Evolutionary conservation across 2,797 vertebrate genomes (phyloP).

Genomic region (Echeneis naucrates): DNA sequence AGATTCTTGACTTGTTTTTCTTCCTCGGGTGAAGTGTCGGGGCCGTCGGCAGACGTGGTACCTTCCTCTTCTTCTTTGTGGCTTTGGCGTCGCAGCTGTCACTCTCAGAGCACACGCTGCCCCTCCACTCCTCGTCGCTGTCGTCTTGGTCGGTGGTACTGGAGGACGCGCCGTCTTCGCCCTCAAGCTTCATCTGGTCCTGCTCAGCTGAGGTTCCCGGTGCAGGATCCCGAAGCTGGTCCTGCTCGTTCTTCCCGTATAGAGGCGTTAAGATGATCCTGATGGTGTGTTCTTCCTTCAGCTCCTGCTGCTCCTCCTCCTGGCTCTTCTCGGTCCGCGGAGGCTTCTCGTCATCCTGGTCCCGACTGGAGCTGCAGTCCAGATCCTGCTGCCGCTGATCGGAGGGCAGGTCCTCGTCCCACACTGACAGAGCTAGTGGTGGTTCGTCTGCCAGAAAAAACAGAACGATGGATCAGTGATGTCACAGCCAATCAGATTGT

Average conservation of each 20-base stretch:
- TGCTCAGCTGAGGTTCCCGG: conserved; percentile 42
- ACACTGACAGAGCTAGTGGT: conserved; percentile 54
- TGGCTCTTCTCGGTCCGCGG: conserved; percentile 2
- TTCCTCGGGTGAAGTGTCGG: background rate
- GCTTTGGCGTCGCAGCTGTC: conserved; percentile 8
- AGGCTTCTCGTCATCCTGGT: conserved; percentile 43
- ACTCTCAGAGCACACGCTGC: conserved; percentile 3
- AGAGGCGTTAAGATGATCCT: conserved; percentile 44
- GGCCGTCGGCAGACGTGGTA: background rate
- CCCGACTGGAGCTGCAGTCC: conserved; percentile 39
- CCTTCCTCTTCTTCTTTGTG: conserved; percentile 14
- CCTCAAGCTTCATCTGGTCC: background rate
- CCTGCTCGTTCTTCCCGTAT: background rate
- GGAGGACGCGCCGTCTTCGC: rapidly evolving
- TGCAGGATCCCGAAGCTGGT: conserved; percentile 27
- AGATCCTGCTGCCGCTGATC: conserved; percentile 46
- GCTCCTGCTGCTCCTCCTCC: conserved; percentile 7
- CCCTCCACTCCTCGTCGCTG: conserved; percentile 53
- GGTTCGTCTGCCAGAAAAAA: conserved; percentile 36
- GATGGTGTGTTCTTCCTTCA: conserved; percentile 37
- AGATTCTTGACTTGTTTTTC: conserved; percentile 37
- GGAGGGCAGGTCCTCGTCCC: conserved; percentile 46
- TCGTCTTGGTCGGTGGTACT: background rate
- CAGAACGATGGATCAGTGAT: too few species aligned
- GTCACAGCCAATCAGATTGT: too few species aligned